Conservation (phyloP, 2,113 vertebrate species). For the Antidorcas marsupialis region DNA sequence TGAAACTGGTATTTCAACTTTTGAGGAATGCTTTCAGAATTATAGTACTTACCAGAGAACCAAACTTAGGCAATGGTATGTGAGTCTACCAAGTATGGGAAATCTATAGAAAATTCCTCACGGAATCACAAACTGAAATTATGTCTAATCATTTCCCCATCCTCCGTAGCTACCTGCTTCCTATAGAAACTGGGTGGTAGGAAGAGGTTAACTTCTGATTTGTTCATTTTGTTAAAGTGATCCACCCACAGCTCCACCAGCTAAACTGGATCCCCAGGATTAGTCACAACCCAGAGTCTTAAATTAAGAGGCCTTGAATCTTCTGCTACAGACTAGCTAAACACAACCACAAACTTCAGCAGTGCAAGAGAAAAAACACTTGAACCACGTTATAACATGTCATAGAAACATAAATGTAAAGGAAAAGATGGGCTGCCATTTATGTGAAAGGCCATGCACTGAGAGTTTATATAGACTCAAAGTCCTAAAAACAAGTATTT, state of each 20-base stretch:
- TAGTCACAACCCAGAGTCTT: background rate
- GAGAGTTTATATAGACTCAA: background rate
- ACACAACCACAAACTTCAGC: background rate
- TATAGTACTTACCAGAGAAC: background rate
- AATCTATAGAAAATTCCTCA: background rate
- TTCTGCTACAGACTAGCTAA: background rate
- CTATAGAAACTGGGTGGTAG: background rate
- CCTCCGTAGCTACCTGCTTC: background rate
- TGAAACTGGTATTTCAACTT: background rate
- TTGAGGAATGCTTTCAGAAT: background rate
- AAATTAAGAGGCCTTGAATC: background rate
- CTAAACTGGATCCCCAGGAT: background rate
- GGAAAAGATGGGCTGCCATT: background rate
- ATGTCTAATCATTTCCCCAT: background rate
- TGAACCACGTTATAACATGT: background rate
- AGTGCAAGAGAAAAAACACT: background rate
- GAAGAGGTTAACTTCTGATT: background rate
- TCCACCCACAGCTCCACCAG: background rate
- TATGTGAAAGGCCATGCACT: background rate
- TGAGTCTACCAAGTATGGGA: background rate
- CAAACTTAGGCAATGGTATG: background rate
- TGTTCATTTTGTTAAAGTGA: background rate
- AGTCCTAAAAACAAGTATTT: background rate
- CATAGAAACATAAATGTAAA: background rate
- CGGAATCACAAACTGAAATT: background rate